Base-by-base conservation (phyloP, 1,140 invertebrate genomes). In the Sminthurinus signatus region DNA sequence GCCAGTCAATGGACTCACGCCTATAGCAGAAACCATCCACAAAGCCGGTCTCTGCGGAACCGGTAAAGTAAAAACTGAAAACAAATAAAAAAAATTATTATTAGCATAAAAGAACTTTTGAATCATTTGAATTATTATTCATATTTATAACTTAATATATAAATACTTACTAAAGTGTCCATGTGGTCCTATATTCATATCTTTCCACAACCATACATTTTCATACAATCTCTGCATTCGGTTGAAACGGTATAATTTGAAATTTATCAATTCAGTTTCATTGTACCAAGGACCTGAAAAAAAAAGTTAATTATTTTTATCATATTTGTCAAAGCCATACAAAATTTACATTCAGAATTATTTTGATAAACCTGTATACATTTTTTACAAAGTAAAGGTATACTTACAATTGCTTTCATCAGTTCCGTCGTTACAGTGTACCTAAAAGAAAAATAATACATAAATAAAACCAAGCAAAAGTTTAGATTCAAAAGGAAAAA, bases 151-250 rank as follows among this genome's bases (percentile, higher is more conserved):
- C n/a, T n/a, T n/a, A n/a, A n/a, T n/a, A n/a, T n/a, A n/a, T n/a
- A n/a, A n/a, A n/a, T n/a, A n/a, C n/a, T n/a, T n/a, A n/a, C n/a
- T 89, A 70, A 83, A 88, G 28, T 90, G 82, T 2, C 89, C 89
- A 76, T 92, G 89, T 17, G 89, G 92, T 14, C 93, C 93, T 65
- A 95, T 93, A 77, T 95, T 95, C 17, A 93, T 85, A 77, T 95
- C 92, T 67, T 87, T 84, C 93, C 93, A 97, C 3, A 95, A 77
- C 93, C 93, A 97, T 32, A 89, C 87, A 73, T 95, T 93, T 64
- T 95, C 90, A 76, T 95, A 96, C 73, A 92, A 88, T 2, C 91
- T 80, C 72, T 91, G 85, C 46, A 94, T 83, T 48, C 89, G 81
- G 76, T 89, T 95, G 72, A 91, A 90, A 1, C 92, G 81, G 75